Percentiles rank a stretch among this genome's conserved stretches.
Evolutionary conservation across 2,797 vertebrate genomes (phyloP).

Genomic region (Anguilla anguilla): DNA sequence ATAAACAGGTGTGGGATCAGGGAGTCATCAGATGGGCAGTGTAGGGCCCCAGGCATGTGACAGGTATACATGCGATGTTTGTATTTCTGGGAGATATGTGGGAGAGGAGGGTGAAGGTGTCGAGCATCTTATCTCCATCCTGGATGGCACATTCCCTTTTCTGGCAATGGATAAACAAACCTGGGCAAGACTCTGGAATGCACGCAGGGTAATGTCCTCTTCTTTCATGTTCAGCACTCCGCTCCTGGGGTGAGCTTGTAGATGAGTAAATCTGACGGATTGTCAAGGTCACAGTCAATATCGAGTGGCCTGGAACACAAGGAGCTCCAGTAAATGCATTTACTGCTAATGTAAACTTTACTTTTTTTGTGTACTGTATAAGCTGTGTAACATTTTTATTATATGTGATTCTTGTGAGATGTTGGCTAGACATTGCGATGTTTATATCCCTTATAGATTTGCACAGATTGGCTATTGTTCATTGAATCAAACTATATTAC

Average conservation of each 20-base stretch:
- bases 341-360: neutral
- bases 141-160: neutral
- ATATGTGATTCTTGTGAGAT: neutral
- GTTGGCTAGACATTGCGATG: neutral
- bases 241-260: neutral
- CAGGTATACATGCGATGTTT: neutral
- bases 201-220: neutral
- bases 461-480: neutral
- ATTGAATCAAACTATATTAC: neutral
- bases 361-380: neutral
- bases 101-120: neutral
- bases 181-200: neutral
- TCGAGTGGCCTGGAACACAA: neutral
- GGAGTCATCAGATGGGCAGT: neutral
- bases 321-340: neutral
- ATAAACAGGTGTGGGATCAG: neutral
- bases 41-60: neutral
- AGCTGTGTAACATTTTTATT: neutral
- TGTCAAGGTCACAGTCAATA: conserved; percentile 6
- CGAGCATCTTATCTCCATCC: neutral
- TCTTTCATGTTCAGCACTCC: neutral
- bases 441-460: neutral
- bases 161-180: neutral
- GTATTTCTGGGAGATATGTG: neutral
- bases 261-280: neutral